phyloP scores from a whole-genome alignment of 2,888 invertebrate species.

The Tenthredo livida region DNA sequence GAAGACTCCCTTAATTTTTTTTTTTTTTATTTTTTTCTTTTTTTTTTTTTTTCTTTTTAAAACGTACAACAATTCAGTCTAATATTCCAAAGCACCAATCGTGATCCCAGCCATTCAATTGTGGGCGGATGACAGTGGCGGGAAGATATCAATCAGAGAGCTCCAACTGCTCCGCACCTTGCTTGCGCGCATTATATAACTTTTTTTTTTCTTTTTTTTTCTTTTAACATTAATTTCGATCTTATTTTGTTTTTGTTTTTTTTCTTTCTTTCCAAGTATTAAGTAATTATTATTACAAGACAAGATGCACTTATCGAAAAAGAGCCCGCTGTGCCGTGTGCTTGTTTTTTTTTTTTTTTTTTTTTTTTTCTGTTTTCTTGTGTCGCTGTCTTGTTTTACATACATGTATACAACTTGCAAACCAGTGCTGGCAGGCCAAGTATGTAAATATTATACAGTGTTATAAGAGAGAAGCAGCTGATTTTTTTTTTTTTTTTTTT shows the following conservation, averaged over 20 bases:
- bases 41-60: conserved; percentile 59
- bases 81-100: conserved; percentile 77
- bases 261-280: not conserved
- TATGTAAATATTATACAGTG: not conserved
- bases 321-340: conserved; percentile 50
- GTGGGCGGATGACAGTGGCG: conserved; percentile 52
- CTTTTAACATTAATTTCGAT: conserved; percentile 57
- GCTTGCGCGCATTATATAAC: not conserved
- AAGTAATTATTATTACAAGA: conserved; percentile 28
- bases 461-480: not conserved
- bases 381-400: not conserved
- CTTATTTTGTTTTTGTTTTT: not conserved
- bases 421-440: conserved; percentile 29
- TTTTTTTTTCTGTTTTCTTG: not conserved
- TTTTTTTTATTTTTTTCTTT: conserved; percentile 53
- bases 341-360: not conserved
- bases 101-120: conserved; percentile 52
- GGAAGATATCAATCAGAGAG: conserved; percentile 53
- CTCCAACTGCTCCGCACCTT: conserved; percentile 45
- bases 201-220: not conserved
- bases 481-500: not conserved
- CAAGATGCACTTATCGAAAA: conserved; percentile 46
- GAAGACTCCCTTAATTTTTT: conserved; percentile 42
- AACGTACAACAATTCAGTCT: conserved; percentile 77
- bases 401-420: not conserved